phyloP scores from a whole-genome alignment of 2,888 invertebrate species.

The Dolomedes plantarius region DNA sequence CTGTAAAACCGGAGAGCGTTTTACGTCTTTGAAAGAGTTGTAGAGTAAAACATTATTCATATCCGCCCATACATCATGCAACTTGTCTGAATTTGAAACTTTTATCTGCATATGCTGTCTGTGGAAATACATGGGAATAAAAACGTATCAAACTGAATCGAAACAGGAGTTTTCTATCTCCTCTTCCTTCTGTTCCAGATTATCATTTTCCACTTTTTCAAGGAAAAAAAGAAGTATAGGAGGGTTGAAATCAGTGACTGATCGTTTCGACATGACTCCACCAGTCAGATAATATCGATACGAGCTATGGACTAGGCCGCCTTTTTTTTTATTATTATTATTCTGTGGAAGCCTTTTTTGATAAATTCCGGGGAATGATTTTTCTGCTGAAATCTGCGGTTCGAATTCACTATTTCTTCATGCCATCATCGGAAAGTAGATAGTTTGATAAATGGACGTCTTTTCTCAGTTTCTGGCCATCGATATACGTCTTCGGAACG shows the following conservation, averaged over 20 bases:
- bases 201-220: background rate
- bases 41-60: background rate
- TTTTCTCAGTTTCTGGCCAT: background rate
- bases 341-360: background rate
- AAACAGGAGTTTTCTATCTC: conserved; percentile 46
- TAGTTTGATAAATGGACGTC: background rate
- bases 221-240: background rate
- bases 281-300: conserved; percentile 2
- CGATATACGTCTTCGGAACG: background rate
- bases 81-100: background rate
- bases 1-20: too few relatives aligned
- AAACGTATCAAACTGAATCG: conserved; percentile 43
- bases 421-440: conserved; percentile 2
- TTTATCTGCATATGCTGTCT: conserved; percentile 8
- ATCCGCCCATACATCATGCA: background rate
- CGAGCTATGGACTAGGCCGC: background rate
- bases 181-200: background rate
- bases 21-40: too few relatives aligned
- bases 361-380: background rate
- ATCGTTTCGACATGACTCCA: background rate
- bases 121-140: conserved; percentile 46
- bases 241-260: background rate
- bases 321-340: background rate
- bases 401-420: background rate
- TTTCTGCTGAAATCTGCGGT: background rate